Evolutionary conservation across 2,888 invertebrate species (phyloP).

Genomic region (Brachypterus glaber): DNA sequence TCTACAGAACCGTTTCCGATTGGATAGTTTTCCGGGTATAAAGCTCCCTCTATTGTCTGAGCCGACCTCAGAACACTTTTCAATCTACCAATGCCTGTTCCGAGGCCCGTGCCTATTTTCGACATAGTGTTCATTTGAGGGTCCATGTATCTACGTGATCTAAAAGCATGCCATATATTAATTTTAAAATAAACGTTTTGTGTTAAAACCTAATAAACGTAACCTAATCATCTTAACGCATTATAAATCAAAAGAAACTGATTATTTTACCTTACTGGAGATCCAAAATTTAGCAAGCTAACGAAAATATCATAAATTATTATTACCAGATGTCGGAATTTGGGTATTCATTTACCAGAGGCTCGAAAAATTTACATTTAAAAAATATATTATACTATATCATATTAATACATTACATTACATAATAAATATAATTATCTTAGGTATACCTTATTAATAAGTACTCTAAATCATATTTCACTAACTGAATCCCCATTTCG

Average conservation of each 20-base stretch:
- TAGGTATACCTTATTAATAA: too few species aligned
- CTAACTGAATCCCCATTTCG: too few species aligned
- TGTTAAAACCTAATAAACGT: slow-evolving; percentile 3
- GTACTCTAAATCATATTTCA: too few species aligned
- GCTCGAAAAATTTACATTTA: too few species aligned
- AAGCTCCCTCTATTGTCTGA: slow-evolving; percentile 42
- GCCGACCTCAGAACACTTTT: slow-evolving; percentile 52
- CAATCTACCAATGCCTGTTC: slow-evolving; percentile 51
- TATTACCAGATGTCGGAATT: too few species aligned
- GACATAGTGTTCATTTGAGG: slow-evolving; percentile 38
- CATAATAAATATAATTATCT: too few species aligned
- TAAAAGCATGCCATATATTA: slow-evolving; percentile 15
- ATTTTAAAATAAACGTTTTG: slow-evolving; percentile 8
- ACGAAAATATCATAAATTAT: too few species aligned
- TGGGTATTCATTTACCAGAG: too few species aligned
- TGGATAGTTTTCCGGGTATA: slow-evolving; percentile 32
- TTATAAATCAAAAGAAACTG: too few species aligned
- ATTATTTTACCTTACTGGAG: slow-evolving; percentile 32
- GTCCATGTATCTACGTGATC: slow-evolving; percentile 31
- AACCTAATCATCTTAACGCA: neutral
- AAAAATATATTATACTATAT: too few species aligned
- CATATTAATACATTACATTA: too few species aligned
- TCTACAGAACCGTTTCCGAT: slow-evolving; percentile 33
- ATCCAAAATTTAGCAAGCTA: slow-evolving; percentile 27
- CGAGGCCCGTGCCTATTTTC: slow-evolving; percentile 47